These are phyloP conservation scores for Hirtodrosophila cameraria DNA, from an alignment of 2,888 invertebrate genomes.

Conservation along the genomic window DNA sequence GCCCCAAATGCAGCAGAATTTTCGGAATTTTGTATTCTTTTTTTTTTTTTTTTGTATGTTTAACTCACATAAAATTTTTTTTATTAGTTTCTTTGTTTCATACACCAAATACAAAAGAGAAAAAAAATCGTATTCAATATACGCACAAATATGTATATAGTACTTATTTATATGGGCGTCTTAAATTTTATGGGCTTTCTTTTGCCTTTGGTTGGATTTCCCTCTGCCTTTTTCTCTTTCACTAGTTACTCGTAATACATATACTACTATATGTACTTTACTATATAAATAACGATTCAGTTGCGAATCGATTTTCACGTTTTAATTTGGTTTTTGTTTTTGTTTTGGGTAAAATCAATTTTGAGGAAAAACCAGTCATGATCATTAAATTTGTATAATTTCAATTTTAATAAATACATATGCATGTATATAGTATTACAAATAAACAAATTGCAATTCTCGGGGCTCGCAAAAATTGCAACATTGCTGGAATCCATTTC, in stretches of 20 bases:
- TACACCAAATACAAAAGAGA: conserved; percentile 51
- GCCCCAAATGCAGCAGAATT: conserved; percentile 27
- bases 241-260: conserved; percentile 5
- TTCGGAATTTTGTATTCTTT: conserved; percentile 6
- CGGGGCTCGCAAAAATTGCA: conserved; percentile 72
- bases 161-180: conserved; percentile 33
- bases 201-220: conserved; percentile 21
- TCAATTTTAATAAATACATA: conserved; percentile 9
- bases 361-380: conserved; percentile 8
- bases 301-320: conserved; percentile 19
- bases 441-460: conserved; percentile 56
- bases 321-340: conserved; percentile 4
- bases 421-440: neutral
- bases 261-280: neutral
- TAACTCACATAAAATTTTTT: conserved; percentile 71
- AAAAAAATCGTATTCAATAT: conserved; percentile 58
- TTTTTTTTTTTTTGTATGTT: conserved; percentile 51
- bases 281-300: conserved; percentile 18
- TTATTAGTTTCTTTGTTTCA: conserved; percentile 70
- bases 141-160: conserved; percentile 34
- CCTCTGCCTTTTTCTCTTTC: conserved; percentile 3
- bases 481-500: neutral
- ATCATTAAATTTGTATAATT: neutral
- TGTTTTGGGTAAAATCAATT: neutral
- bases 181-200: conserved; percentile 26